Conservation (phyloP, 2,113 vertebrate species). For the Vanacampus margaritifer region DNA sequence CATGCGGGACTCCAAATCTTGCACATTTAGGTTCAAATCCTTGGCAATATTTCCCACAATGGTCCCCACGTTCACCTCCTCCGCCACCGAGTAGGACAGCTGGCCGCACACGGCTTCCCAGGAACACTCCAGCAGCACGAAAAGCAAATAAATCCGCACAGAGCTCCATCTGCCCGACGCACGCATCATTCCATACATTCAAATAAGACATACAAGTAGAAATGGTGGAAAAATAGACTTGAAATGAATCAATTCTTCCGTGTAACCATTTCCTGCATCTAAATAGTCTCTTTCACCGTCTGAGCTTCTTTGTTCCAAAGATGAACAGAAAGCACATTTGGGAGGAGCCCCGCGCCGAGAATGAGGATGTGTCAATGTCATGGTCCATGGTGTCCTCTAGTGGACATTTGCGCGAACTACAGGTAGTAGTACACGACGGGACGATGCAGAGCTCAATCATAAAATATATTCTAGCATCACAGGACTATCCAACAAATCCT, state of each 20-base stretch:
- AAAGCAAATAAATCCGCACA: constrained; percentile 26
- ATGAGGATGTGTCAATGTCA: neutral
- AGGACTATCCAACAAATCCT: no score
- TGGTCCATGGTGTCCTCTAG: neutral
- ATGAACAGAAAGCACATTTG: neutral
- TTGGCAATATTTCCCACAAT: constrained; percentile 61
- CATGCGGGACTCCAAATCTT: constrained; percentile 55
- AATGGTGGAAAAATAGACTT: neutral
- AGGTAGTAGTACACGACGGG: no score
- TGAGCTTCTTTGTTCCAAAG: neutral
- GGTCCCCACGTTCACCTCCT: constrained; percentile 62
- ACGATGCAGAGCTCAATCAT: no score
- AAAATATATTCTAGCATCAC: no score
- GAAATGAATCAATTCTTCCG: neutral
- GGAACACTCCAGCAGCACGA: constrained; percentile 41
- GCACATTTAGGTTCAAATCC: constrained; percentile 52
- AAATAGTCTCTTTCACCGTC: neutral
- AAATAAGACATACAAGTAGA: neutral
- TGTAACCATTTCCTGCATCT: neutral
- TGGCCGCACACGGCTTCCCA: constrained; percentile 49
- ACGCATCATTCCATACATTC: constrained; percentile 42
- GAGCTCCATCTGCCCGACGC: constrained; percentile 4
- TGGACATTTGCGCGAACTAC: neutral
- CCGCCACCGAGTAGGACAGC: constrained; percentile 62
- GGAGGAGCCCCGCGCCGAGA: neutral